Percentiles rank a stretch among this genome's conserved stretches.
Conservation (phyloP, 2,888 invertebrate species). For the Pollenia griseotomentosa region DNA sequence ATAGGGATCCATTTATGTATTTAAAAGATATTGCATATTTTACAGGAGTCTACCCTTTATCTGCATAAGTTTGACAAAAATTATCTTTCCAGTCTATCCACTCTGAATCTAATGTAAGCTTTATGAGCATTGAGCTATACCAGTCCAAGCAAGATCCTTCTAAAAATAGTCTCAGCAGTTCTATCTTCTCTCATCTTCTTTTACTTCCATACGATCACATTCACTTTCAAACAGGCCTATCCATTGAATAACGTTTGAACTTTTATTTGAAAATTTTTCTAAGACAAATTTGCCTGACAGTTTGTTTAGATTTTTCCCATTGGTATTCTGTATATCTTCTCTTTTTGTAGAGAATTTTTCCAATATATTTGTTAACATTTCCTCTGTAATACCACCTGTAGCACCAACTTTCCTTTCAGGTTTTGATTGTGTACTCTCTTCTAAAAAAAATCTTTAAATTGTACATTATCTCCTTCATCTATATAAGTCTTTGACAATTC, state of each 20-base stretch:
- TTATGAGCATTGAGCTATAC: constrained; percentile 74
- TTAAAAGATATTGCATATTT: constrained; percentile 55
- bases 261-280: constrained; percentile 45
- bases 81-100: constrained; percentile 73
- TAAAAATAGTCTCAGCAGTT: constrained; percentile 72
- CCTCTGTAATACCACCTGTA: constrained; percentile 29
- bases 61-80: constrained; percentile 76
- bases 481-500: constrained; percentile 30
- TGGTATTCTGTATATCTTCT: not conserved
- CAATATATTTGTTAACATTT: constrained; percentile 14
- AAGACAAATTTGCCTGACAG: constrained; percentile 51
- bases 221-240: constrained; percentile 58
- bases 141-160: constrained; percentile 72
- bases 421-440: not conserved
- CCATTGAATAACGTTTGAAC: constrained; percentile 61
- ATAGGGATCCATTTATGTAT: constrained; percentile 75
- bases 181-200: constrained; percentile 52
- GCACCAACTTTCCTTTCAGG: constrained; percentile 8
- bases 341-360: not conserved
- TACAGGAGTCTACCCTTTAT: constrained; percentile 19
- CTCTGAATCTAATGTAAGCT: constrained; percentile 71
- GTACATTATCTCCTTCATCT: constrained; percentile 46
- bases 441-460: constrained; percentile 36
- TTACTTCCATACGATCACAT: constrained; percentile 54
- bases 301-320: constrained; percentile 15